A percentile compares a stretch with the other conserved stretches of the same genome.
These are phyloP conservation scores for Cyclura pinguis DNA, from an alignment of 2,797 vertebrate genomes.

Conservation along the genomic window DNA sequence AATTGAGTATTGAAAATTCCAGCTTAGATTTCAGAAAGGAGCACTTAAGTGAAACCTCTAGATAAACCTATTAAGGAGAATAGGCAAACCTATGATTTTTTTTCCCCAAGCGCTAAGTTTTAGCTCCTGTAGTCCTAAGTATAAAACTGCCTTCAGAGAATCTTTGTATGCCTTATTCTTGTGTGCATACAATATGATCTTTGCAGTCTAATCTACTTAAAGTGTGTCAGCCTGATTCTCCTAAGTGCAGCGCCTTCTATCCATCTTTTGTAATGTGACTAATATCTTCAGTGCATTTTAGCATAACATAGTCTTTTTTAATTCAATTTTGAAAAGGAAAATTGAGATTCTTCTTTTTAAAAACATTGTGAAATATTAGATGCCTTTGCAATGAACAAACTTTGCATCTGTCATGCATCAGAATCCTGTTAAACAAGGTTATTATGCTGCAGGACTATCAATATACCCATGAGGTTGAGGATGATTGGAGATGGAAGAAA, in stretches of 20 bases:
- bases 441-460: background rate
- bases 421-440: background rate
- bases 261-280: conserved; percentile 40
- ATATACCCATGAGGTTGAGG: no score
- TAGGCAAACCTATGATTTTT: conserved; percentile 57
- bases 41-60: conserved; percentile 53
- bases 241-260: conserved; percentile 50
- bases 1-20: conserved; percentile 63
- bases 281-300: conserved; percentile 29
- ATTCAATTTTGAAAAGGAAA: conserved; percentile 45
- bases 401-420: background rate
- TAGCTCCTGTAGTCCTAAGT: conserved; percentile 32
- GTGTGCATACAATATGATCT: conserved; percentile 47
- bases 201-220: conserved; percentile 63
- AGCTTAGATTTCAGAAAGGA: conserved; percentile 59
- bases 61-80: conserved; percentile 56
- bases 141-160: conserved; percentile 58
- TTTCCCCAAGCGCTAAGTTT: conserved; percentile 11
- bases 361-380: background rate
- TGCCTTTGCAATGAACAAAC: background rate
- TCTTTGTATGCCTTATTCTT: conserved; percentile 37
- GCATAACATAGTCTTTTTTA: conserved; percentile 1
- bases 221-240: conserved; percentile 38
- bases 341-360: background rate
- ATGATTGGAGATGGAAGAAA: background rate